These are phyloP conservation scores for Coregonus suidteri DNA, from an alignment of 2,797 vertebrate genomes.

Conservation along the genomic window DNA sequence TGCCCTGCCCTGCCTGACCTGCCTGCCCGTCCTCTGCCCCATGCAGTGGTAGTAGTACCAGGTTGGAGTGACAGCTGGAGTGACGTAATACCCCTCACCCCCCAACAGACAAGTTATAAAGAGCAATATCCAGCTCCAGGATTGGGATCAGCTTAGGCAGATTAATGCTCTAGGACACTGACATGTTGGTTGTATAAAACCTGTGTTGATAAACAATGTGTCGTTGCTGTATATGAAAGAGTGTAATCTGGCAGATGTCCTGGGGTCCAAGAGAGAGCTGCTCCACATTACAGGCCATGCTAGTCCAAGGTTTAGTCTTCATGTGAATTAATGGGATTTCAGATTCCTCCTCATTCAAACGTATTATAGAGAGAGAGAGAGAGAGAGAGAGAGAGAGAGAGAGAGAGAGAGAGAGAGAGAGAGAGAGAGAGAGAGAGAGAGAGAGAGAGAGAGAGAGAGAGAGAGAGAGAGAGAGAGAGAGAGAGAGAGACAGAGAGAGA, in stretches of 20 bases:
- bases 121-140: constrained; percentile 79
- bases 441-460: constrained; percentile 21
- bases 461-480: too few species aligned
- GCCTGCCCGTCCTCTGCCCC: too few species aligned
- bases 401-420: not conserved
- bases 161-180: constrained; percentile 77
- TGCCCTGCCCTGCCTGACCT: too few species aligned
- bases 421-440: not conserved
- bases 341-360: constrained; percentile 68
- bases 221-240: constrained; percentile 61
- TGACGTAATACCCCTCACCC: constrained; percentile 73
- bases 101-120: constrained; percentile 72
- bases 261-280: constrained; percentile 53
- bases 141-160: constrained; percentile 77
- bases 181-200: constrained; percentile 79
- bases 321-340: constrained; percentile 72
- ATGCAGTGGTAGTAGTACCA: constrained; percentile 55
- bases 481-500: too few species aligned
- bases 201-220: constrained; percentile 81
- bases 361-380: constrained; percentile 8
- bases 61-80: constrained; percentile 69
- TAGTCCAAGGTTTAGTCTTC: constrained; percentile 57
- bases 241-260: constrained; percentile 72
- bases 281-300: constrained; percentile 61
- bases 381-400: constrained; percentile 39